Evolutionary conservation across 1,140 invertebrate species (phyloP).

Genomic region (Drosophila equinoxialis): DNA sequence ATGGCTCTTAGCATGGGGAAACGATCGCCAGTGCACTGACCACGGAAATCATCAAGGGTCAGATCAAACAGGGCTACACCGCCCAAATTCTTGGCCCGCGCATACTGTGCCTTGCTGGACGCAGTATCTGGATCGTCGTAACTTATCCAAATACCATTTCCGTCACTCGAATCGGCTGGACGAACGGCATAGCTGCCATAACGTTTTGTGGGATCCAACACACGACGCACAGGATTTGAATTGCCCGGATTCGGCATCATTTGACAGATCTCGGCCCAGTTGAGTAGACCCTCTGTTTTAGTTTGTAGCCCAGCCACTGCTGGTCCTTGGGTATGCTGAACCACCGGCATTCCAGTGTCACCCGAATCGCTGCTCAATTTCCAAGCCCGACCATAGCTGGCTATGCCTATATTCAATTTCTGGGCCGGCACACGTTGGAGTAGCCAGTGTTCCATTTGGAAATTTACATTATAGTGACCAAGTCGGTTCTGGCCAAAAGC

Average conservation of each 20-base stretch:
- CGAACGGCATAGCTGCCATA: conserved; percentile 90
- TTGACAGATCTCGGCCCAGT: conserved; percentile 91
- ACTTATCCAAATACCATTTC: conserved; percentile 93
- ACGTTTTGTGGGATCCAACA: conserved; percentile 89
- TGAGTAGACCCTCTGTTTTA: conserved; percentile 88
- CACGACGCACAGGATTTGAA: conserved; percentile 86
- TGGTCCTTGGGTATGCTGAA: conserved; percentile 86
- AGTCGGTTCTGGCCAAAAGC: conserved; percentile 86
- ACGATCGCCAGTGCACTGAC: conserved; percentile 90
- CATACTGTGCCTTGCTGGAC: conserved; percentile 90
- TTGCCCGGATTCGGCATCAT: conserved; percentile 87
- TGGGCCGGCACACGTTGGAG: conserved; percentile 86
- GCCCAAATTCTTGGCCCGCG: conserved; percentile 88
- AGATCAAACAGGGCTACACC: conserved; percentile 92
- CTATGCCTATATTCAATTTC: conserved; percentile 93
- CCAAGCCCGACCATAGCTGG: conserved; percentile 93
- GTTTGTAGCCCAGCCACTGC: conserved; percentile 87
- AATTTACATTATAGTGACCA: conserved; percentile 87
- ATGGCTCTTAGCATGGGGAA: conserved; percentile 88
- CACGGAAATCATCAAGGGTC: conserved; percentile 92
- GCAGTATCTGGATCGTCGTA: conserved; percentile 95
- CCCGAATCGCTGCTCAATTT: conserved; percentile 89
- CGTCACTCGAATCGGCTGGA: conserved; percentile 86
- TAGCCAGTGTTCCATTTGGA: conserved; percentile 86
- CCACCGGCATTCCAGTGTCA: conserved; percentile 89